Conservation (phyloP, 2,113 vertebrate species). For the Vulpes vulpes region DNA sequence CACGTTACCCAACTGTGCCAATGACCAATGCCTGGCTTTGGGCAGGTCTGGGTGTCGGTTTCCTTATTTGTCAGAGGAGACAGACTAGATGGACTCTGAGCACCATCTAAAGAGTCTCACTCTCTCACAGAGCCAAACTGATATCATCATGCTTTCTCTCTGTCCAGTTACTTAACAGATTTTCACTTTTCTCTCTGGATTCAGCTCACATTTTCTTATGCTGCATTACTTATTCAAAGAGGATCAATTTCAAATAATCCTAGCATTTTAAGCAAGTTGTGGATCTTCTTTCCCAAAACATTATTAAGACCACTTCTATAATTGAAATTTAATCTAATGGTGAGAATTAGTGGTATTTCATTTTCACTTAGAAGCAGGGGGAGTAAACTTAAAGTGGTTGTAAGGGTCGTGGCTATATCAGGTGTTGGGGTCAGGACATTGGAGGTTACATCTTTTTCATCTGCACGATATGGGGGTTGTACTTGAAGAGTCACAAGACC, state of each 20-base stretch:
- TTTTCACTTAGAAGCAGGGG: not conserved
- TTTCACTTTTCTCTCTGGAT: not conserved
- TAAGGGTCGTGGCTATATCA: not conserved
- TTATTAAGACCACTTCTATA: not conserved
- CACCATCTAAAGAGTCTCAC: not conserved
- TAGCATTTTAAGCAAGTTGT: conserved; percentile 19
- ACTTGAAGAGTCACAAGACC: not conserved
- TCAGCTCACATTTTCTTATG: not conserved
- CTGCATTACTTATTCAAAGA: not conserved
- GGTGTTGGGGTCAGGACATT: too few species aligned
- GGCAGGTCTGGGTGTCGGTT: not conserved
- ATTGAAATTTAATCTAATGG: not conserved
- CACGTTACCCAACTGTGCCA: not conserved
- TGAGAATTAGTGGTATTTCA: not conserved
- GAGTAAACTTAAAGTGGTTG: not conserved
- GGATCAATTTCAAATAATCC: not conserved
- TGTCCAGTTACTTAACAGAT: not conserved
- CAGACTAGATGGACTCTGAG: not conserved
- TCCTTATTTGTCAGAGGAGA: not conserved
- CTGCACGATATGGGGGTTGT: not conserved
- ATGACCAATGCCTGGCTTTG: not conserved
- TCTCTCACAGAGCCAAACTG: not conserved
- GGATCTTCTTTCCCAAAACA: not conserved
- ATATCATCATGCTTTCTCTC: not conserved
- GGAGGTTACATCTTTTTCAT: not conserved